Base-by-base conservation (phyloP, 2,797 vertebrate species). In the Leptatherina wallacei region DNA sequence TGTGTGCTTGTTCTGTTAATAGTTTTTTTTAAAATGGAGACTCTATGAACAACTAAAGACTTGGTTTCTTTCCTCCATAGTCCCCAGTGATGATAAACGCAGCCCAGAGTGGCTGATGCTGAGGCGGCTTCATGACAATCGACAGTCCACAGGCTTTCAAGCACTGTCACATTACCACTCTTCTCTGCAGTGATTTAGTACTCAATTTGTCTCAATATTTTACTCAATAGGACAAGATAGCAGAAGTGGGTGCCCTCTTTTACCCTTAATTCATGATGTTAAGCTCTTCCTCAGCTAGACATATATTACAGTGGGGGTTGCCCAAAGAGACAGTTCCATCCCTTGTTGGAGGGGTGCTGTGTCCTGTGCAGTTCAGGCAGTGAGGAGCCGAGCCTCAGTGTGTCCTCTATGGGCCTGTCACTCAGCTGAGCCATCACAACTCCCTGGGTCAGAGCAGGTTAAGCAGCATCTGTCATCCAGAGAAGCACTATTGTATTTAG, bases 381-480 rank as follows among this genome's bases (percentile, higher is more conserved):
- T n/a, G 57, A 70, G 73, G 61, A 72, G 75, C 58, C 24, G 63
- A 82, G 86, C 29, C 61, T 84, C 61, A 32, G 66, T 57, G 69
- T 76, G 67, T 86, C 80, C 84, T 85, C 86, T 87, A 61, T 84
- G 83, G 80, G 75, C 66, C 86, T 92, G 91, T 92, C 88, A 91
- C 83, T 92, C 89, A 91, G 64, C 75, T 59, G 75, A 75, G 85
- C 84, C 89, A 81, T 90, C 90, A 81, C 83, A 78, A 55, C 81
- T 87, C 69, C 65, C 69, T 32, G 81, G 94, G 93, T 93, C 91
- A 92, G 59, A 22, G 60, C 14, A 66, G 93, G 94, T 95, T 94
- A 94, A 93, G 90, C 89, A 90, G 90, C 92, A 91, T 94, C 93
- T 95, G 93, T 93, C 91, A 90, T 93, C 90, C 88, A 89, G 69